phyloP scores from a whole-genome alignment of 2,113 vertebrate genomes.

The Oryzias woworae region DNA sequence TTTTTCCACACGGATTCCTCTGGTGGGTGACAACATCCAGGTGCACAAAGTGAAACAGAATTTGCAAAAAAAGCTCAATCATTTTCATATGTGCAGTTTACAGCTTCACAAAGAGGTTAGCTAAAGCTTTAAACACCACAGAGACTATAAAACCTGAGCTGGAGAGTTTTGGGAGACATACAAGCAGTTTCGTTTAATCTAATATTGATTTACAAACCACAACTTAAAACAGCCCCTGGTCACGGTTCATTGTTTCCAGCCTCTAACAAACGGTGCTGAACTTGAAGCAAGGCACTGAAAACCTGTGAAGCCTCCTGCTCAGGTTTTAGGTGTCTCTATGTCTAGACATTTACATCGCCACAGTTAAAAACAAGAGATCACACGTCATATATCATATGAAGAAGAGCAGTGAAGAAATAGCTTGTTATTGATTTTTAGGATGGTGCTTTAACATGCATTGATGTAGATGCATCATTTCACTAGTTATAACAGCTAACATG shows the following conservation, averaged over 20 bases:
- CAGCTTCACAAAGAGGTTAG: constrained; percentile 46
- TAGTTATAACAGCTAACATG: background rate
- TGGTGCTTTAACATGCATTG: background rate
- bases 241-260: constrained; percentile 53
- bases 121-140: constrained; percentile 49
- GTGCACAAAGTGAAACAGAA: constrained; percentile 66
- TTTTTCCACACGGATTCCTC: constrained; percentile 6
- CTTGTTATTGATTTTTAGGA: background rate
- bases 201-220: constrained; percentile 75
- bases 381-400: constrained; percentile 6
- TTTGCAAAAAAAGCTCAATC: constrained; percentile 34
- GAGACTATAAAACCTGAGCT: constrained; percentile 68
- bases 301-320: constrained; percentile 31
- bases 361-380: constrained; percentile 16
- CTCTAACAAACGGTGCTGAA: constrained; percentile 46
- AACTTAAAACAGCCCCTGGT: constrained; percentile 58
- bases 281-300: constrained; percentile 37
- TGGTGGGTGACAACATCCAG: constrained; percentile 46
- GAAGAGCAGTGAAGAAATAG: background rate
- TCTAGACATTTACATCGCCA: constrained; percentile 61
- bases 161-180: constrained; percentile 67
- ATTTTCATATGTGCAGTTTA: constrained; percentile 42
- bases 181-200: constrained; percentile 68
- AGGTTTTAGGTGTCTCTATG: constrained; percentile 61
- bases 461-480: background rate